Base-by-base conservation (phyloP, 2,888 invertebrate genomes). In the Oxytorus armatus region DNA sequence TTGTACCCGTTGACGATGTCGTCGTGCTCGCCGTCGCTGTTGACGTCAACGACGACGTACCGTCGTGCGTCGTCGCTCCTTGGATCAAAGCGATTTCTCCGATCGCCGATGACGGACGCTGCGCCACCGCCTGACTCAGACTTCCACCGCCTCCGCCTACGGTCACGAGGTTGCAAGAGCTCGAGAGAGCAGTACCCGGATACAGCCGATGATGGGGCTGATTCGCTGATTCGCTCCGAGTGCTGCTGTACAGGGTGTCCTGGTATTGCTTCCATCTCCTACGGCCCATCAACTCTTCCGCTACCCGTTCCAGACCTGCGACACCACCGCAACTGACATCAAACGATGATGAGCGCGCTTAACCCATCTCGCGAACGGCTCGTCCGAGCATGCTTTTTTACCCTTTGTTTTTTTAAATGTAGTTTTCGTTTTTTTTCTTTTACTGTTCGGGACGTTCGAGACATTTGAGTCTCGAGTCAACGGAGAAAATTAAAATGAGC, bases 231-330 rank as follows among this genome's bases (percentile, higher is more conserved):
- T 89, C 90, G 89, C 89, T 89, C 90, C 89, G 92, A 88, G 88
- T 90, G 89, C 90, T 90, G 90, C 89, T 93, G 92, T 93, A 93
- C 92, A 93, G 92, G 92, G 93, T 93, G 94, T 97, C 96, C 95
- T 97, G 97, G 93, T 96, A 97, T 94, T 96, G 95, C 95, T 96
- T 96, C 97, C 97, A 97, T 97, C 96, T 97, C 96, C 97, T 96
- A 94, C 96, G 96, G 95, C 97, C 97, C 97, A 97, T 97, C 95
- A 97, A 96, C 96, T 97, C 97, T 95, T 97, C 97, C 95, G 97
- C 97, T 94, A 97, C 96, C 94, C 97, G 96, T 96, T 97, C 97
- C 96, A 97, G 95, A 95, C 97, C 97, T 97, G 93, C 73, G 92
- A 94, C 89, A 89, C 85, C 86, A 90, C 85, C 88, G 84, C 83